Evolutionary conservation across 2,888 invertebrate species (phyloP).

Genomic region (Hirtodrosophila confusa): DNA sequence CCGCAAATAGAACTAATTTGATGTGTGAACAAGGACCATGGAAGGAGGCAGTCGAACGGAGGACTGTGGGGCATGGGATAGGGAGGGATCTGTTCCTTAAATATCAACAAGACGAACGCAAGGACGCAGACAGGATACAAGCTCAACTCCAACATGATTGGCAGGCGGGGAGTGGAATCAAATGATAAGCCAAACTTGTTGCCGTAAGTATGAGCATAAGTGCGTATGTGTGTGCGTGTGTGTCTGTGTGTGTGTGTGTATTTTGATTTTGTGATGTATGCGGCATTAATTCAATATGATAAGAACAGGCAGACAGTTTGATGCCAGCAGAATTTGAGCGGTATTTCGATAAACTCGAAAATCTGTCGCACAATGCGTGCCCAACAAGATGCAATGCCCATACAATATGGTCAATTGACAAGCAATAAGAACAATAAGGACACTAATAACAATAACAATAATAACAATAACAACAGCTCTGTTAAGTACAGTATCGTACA

Average conservation of each 20-base stretch:
- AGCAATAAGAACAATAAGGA: slow-evolving; percentile 18
- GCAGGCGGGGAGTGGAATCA: slow-evolving; percentile 24
- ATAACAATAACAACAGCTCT: slow-evolving; percentile 16
- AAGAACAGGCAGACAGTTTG: slow-evolving; percentile 44
- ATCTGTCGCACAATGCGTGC: slow-evolving; percentile 22
- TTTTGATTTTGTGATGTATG: slow-evolving; percentile 69
- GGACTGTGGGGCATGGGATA: not conserved
- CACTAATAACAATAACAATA: slow-evolving; percentile 17
- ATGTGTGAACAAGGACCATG: slow-evolving; percentile 66
- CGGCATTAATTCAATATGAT: slow-evolving; percentile 74
- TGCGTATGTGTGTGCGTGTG: slow-evolving; percentile 1
- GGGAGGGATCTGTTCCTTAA: slow-evolving; percentile 9
- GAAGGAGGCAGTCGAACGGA: slow-evolving; percentile 8
- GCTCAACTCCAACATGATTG: slow-evolving; percentile 32
- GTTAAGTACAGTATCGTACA: slow-evolving; percentile 1
- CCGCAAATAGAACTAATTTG: slow-evolving; percentile 76
- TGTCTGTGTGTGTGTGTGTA: slow-evolving; percentile 24
- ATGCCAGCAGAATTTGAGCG: slow-evolving; percentile 43
- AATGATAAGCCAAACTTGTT: slow-evolving; percentile 36
- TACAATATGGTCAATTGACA: slow-evolving; percentile 36
- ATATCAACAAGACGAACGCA: slow-evolving; percentile 20
- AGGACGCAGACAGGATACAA: slow-evolving; percentile 13
- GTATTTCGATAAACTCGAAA: slow-evolving; percentile 56
- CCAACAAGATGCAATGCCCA: slow-evolving; percentile 17
- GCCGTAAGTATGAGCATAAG: not conserved